Evolutionary conservation across 2,113 vertebrate genomes (phyloP).

Genomic region (Oryzias woworae): DNA sequence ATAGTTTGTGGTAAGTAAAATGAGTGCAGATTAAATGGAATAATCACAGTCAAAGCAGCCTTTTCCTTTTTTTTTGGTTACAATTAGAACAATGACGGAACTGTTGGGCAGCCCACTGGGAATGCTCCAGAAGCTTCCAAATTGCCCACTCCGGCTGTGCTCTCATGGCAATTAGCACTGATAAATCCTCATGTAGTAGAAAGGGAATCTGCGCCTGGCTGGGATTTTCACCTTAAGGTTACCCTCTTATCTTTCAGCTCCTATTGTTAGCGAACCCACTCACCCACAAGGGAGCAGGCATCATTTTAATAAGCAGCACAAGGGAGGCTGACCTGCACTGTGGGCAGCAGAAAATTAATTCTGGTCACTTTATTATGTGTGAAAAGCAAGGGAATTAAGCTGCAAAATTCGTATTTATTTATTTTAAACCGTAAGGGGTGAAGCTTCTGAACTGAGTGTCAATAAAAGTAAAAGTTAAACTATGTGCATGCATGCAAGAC

Average conservation of each 20-base stretch:
- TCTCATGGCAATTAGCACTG: conserved; percentile 53
- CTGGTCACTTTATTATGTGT: conserved; percentile 24
- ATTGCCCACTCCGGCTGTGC: conserved; percentile 39
- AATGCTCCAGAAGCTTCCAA: conserved; percentile 1
- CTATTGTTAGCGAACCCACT: conserved; percentile 45
- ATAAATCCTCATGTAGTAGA: conserved; percentile 35
- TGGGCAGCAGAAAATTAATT: conserved; percentile 41
- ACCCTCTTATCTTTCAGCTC: conserved; percentile 48
- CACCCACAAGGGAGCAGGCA: conserved; percentile 35
- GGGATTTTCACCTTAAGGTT: conserved; percentile 47
- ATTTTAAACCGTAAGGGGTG: neutral
- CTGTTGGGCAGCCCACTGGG: too few species aligned
- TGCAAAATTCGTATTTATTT: neutral
- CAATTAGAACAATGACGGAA: too few species aligned
- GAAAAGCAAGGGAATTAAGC: conserved; percentile 28
- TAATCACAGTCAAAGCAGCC: too few species aligned
- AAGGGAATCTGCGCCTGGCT: conserved; percentile 18
- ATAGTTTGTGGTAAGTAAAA: too few species aligned
- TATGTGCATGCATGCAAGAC: conserved; percentile 10
- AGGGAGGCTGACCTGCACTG: conserved; percentile 33
- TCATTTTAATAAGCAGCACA: conserved; percentile 58
- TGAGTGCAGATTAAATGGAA: too few species aligned
- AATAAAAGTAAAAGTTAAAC: conserved; percentile 14
- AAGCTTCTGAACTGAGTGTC: conserved; percentile 7
- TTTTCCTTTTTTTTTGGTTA: too few species aligned